Percentiles rank a stretch among this genome's conserved stretches.
These are phyloP conservation scores for Bungarus multicinctus DNA, from an alignment of 2,113 vertebrate genomes.

Conservation along the genomic window DNA sequence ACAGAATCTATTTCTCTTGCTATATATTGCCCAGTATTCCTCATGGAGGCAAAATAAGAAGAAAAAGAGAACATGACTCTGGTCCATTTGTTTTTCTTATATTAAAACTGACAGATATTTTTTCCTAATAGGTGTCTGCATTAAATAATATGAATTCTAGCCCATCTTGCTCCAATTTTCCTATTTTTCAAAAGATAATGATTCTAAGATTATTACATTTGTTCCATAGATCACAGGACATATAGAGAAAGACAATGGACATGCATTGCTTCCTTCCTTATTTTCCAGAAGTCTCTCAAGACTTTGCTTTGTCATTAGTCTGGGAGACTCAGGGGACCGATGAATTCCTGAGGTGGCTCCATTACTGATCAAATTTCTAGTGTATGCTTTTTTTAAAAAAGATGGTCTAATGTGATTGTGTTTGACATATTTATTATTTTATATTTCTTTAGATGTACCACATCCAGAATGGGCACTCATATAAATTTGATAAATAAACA, in stretches of 20 bases:
- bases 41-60: background rate
- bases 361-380: too few species aligned
- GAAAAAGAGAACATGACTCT: background rate
- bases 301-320: background rate
- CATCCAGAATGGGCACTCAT: too few species aligned
- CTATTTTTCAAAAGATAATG: background rate
- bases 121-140: background rate
- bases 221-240: background rate
- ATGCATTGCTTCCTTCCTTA: background rate
- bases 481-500: too few species aligned
- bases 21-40: background rate
- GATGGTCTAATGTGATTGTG: too few species aligned
- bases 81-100: background rate
- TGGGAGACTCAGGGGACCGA: background rate
- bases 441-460: too few species aligned
- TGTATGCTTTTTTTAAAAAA: too few species aligned
- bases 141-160: background rate
- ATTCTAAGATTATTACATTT: background rate
- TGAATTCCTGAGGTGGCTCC: background rate
- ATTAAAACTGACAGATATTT: background rate
- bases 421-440: too few species aligned
- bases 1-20: background rate
- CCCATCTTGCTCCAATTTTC: background rate
- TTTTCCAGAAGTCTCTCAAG: background rate
- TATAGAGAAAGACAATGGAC: background rate